These are phyloP conservation scores for Neosilurus hyrtlii DNA, from an alignment of 2,797 vertebrate genomes.

Conservation along the genomic window DNA sequence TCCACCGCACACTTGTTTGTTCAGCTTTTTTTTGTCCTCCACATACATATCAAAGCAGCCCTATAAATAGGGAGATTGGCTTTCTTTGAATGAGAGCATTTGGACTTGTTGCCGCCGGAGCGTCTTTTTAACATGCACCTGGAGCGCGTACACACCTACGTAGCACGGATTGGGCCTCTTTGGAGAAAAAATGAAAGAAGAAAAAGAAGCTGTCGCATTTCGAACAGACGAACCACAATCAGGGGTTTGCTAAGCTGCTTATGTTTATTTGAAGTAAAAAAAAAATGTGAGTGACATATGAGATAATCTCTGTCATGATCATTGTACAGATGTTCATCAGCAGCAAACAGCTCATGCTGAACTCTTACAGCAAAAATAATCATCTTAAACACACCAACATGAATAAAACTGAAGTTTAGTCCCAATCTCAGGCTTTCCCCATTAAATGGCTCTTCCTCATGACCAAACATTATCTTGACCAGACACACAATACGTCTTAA, in stretches of 20 bases:
- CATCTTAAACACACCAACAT: neutral
- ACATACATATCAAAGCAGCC: constrained; percentile 69
- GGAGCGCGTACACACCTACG: constrained; percentile 58
- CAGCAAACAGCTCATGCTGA: neutral
- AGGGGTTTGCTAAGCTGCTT: constrained; percentile 8
- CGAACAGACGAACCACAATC: constrained; percentile 44
- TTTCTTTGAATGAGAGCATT: constrained; percentile 56
- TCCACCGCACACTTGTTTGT: constrained; percentile 60
- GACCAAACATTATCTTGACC: neutral
- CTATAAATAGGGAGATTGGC: constrained; percentile 68
- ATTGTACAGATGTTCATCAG: neutral
- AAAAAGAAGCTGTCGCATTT: neutral
- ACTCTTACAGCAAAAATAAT: neutral
- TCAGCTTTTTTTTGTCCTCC: constrained; percentile 57
- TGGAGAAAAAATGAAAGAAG: neutral
- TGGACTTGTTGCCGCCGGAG: constrained; percentile 63
- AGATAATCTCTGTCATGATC: neutral
- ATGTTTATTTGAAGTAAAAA: constrained; percentile 1
- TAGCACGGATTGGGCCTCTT: constrained; percentile 27
- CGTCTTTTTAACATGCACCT: constrained; percentile 74
- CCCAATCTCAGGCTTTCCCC: neutral
- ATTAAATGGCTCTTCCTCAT: neutral
- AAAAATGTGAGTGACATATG: neutral
- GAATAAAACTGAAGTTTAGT: neutral
- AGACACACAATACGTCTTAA: neutral